Evolutionary conservation across 2,797 vertebrate genomes (phyloP), one percentile per base, ranked within the genome.

Genomic region (Tragopan temminckii): DNA sequence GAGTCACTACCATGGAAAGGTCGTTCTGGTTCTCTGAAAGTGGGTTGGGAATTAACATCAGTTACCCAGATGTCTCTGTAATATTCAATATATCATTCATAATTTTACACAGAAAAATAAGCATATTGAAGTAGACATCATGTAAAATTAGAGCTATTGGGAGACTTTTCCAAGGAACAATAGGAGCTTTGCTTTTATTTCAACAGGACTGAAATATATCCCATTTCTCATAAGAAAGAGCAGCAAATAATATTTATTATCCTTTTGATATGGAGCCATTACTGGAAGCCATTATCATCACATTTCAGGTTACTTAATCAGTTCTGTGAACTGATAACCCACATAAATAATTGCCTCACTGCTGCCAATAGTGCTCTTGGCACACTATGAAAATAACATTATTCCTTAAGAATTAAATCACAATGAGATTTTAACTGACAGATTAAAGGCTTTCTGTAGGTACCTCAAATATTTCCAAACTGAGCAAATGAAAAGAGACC

Each of bases 251-350:
- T 92, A 92, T 91, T 95, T 95, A 89, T 88, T 85, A 85, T 80
- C 76, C 81, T 92, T 94, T 94, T 93, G 88, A 86, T 90, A 94
- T 13, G 35, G 46, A 89, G 87, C 85, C 88, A 90, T 95, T 93
- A 93, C 94, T 95, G 94, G 93, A 94, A 95, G 91, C 94, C 85
- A 94, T 95, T 90, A 93, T 91, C 90, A 95, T 96, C 80, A 59
- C 91, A 95, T 92, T 94, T 93, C 93, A 85, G 66, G 88, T 94
- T 94, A 94, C 90, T 92, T 95, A 93, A 94, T 95, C 94, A 95
- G 69, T 74, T 72, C 79, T 88, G 76, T 94, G 91, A 94, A 95
- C 89, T 93, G 94, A 95, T 95, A 96, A 94, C 92, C 93, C 46
- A 88, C 85, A 81, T 91, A 94, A 93, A 94, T 92, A 90, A 88